phyloP scores from a whole-genome alignment of 2,113 vertebrate species.

The Cebidichthys violaceus region DNA sequence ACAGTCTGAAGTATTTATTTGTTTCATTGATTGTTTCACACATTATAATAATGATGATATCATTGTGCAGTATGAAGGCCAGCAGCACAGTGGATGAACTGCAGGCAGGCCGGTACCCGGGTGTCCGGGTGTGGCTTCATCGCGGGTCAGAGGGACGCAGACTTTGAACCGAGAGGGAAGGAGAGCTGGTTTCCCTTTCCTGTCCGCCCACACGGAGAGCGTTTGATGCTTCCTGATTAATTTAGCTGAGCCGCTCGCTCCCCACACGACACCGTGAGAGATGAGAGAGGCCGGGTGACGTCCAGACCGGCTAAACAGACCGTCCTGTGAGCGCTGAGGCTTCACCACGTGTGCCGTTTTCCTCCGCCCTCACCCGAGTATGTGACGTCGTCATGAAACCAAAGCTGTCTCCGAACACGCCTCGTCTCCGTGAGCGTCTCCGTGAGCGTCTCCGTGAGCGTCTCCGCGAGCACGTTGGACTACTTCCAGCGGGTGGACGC shows the following conservation, averaged over 20 bases:
- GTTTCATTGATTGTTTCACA: neutral
- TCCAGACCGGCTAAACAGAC: conserved; percentile 33
- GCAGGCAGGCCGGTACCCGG: neutral
- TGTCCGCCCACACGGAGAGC: conserved; percentile 8
- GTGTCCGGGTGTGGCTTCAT: conserved; percentile 34
- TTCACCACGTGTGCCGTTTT: conserved; percentile 33
- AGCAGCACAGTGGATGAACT: neutral
- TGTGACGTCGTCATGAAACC: conserved; percentile 24
- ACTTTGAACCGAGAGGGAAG: neutral
- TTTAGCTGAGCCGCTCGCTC: conserved; percentile 22
- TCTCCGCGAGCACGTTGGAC: neutral
- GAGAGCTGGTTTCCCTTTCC: neutral
- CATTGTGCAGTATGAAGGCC: conserved; percentile 22
- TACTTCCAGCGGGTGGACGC: conserved; percentile 13
- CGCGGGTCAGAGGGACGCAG: conserved; percentile 40
- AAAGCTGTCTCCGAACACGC: conserved; percentile 23
- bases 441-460: conserved; percentile 36
- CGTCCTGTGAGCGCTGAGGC: conserved; percentile 7
- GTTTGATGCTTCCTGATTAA: conserved; percentile 42
- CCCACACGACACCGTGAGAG: conserved; percentile 17
- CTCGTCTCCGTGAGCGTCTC: conserved; percentile 36
- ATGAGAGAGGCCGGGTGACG: conserved; percentile 45
- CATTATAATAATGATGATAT: conserved; percentile 10
- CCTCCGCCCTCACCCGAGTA: conserved; percentile 24
- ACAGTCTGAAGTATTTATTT: neutral